These are phyloP conservation scores for Sebastes schlegelii DNA, from an alignment of 2,113 vertebrate species.

Conservation along the genomic window DNA sequence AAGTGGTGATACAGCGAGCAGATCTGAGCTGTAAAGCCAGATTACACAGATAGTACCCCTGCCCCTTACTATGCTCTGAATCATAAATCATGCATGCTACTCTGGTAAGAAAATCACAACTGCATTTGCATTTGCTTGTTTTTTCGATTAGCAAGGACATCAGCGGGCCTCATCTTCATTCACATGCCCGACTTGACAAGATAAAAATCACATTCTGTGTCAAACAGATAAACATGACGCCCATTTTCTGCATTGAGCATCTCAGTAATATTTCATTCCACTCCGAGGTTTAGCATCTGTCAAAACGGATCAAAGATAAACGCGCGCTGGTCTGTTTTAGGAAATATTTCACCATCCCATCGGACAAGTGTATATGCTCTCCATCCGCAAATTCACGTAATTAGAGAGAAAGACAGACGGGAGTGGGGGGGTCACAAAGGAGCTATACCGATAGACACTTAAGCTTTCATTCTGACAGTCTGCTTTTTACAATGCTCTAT, in stretches of 20 bases:
- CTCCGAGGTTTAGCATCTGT: slow-evolving; percentile 7
- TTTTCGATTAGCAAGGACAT: slow-evolving; percentile 56
- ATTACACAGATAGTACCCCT: slow-evolving; percentile 51
- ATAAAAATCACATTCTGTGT: slow-evolving; percentile 40
- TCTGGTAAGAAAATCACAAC: slow-evolving; percentile 41
- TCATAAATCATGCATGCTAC: slow-evolving; percentile 71
- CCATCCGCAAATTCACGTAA: slow-evolving; percentile 25
- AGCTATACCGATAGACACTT: background rate
- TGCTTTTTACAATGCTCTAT: slow-evolving; percentile 6
- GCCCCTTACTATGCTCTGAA: slow-evolving; percentile 29
- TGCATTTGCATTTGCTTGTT: slow-evolving; percentile 57
- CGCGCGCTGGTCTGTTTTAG: background rate
- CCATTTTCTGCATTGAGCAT: background rate
- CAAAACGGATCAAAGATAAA: slow-evolving; percentile 14
- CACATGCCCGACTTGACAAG: slow-evolving; percentile 32
- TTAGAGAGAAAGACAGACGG: background rate
- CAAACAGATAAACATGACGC: slow-evolving; percentile 39
- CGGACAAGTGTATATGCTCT: background rate
- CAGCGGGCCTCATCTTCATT: slow-evolving; percentile 19
- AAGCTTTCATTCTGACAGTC: slow-evolving; percentile 30
- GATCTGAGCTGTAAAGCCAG: slow-evolving; percentile 51
- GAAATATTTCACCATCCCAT: background rate
- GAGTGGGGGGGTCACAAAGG: slow-evolving; percentile 1
- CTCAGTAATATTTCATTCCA: slow-evolving; percentile 30
- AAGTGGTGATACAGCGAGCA: slow-evolving; percentile 37